Percentiles rank a stretch among this genome's conserved stretches.
These are phyloP conservation scores for Poeciliopsis gracilis DNA, from an alignment of 2,797 vertebrate species.

Conservation along the genomic window DNA sequence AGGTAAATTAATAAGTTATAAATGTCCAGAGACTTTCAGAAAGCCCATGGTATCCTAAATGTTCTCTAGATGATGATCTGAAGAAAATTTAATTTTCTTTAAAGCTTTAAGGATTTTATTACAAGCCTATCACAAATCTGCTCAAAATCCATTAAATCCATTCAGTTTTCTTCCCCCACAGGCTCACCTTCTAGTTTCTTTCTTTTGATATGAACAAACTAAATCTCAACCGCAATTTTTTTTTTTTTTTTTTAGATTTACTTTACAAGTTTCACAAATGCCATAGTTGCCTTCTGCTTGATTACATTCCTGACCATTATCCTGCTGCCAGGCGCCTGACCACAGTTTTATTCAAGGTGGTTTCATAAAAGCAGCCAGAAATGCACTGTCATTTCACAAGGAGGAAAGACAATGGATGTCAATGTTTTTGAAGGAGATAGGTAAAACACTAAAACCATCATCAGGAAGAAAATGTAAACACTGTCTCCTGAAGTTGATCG, in stretches of 20 bases:
- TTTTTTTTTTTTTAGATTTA: background rate
- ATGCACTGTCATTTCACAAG: slow-evolving; percentile 67
- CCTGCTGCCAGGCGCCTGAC: slow-evolving; percentile 58
- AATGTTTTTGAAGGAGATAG: slow-evolving; percentile 59
- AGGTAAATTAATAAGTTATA: background rate
- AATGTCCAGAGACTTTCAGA: background rate
- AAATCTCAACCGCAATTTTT: background rate
- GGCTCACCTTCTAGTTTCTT: background rate
- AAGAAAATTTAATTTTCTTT: background rate
- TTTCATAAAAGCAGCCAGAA: slow-evolving; percentile 56
- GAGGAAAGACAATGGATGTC: slow-evolving; percentile 69
- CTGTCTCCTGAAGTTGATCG: slow-evolving; percentile 35
- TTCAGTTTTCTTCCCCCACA: background rate
- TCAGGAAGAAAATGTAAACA: slow-evolving; percentile 64
- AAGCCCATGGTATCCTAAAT: background rate
- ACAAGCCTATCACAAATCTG: background rate
- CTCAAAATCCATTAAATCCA: background rate
- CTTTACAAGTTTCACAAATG: slow-evolving; percentile 47
- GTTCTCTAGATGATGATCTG: background rate
- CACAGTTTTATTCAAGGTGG: slow-evolving; percentile 73
- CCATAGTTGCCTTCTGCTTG: slow-evolving; percentile 38
- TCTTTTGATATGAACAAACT: background rate
- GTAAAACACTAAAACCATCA: slow-evolving; percentile 68
- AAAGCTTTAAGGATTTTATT: background rate
- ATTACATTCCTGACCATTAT: slow-evolving; percentile 67